Conservation (phyloP, 2,113 vertebrate species). For the Lycocorax pyrrhopterus region DNA sequence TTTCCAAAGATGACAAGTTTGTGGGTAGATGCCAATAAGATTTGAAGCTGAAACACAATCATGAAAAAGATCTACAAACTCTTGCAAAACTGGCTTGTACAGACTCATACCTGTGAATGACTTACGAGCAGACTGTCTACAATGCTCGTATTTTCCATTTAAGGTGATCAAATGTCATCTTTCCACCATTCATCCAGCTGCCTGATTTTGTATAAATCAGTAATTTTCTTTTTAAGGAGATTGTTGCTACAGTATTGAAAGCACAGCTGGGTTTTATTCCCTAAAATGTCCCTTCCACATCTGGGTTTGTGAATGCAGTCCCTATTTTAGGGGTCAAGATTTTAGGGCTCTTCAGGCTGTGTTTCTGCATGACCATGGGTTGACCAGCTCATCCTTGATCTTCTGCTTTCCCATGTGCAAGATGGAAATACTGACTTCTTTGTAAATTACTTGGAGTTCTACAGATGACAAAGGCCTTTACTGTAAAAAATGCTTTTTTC, state of each 20-base stretch:
- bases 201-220: not conserved
- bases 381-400: not conserved
- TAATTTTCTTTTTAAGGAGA: not conserved
- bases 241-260: not conserved
- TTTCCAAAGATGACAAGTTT: constrained; percentile 42
- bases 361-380: not conserved
- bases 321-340: not conserved
- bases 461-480: not conserved
- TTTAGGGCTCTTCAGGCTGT: not conserved
- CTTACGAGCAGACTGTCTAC: not conserved
- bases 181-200: not conserved
- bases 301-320: not conserved
- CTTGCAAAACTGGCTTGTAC: constrained; percentile 44
- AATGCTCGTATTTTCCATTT: constrained; percentile 41
- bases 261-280: not conserved
- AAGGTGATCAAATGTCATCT: constrained; percentile 3
- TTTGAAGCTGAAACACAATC: constrained; percentile 17
- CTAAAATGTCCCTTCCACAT: not conserved
- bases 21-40: constrained; percentile 8
- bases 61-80: constrained; percentile 12
- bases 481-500: not conserved
- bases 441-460: not conserved
- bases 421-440: not conserved
- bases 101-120: constrained; percentile 33
- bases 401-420: not conserved